Conservation (phyloP, 2,888 invertebrate species). For the Flexamia atlantica region DNA sequence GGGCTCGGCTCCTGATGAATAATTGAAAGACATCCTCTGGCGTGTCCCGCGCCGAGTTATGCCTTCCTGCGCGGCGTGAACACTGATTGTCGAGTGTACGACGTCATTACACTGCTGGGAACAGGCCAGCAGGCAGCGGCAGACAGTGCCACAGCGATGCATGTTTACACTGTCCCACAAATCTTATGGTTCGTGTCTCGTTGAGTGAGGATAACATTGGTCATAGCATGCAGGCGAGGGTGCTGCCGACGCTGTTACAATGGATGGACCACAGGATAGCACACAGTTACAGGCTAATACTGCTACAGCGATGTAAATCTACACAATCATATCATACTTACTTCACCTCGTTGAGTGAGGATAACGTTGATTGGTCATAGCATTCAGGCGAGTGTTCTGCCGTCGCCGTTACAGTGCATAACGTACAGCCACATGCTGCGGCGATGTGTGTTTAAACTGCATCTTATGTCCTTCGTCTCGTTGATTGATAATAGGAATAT, state of each 20-base stretch:
- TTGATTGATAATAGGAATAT: background rate
- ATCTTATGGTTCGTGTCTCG: background rate
- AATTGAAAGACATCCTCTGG: conserved; percentile 45
- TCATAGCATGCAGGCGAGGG: background rate
- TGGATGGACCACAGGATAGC: background rate
- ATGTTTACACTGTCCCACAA: background rate
- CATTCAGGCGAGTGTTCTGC: background rate
- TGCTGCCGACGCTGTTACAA: conserved; percentile 1
- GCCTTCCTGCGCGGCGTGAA: conserved; percentile 44
- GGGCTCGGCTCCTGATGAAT: conserved; percentile 52
- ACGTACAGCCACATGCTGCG: background rate
- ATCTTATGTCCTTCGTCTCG: background rate
- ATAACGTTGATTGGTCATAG: background rate
- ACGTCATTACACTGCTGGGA: conserved; percentile 10
- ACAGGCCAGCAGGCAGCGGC: conserved; percentile 3
- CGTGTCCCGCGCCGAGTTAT: conserved; percentile 41
- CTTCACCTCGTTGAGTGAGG: background rate
- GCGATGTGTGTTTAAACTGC: background rate
- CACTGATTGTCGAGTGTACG: conserved; percentile 42
- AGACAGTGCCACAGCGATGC: background rate
- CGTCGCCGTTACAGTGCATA: background rate
- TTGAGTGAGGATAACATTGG: conserved; percentile 4
- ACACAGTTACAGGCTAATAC: background rate
- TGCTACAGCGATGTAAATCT: background rate
- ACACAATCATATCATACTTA: background rate